Percentiles rank a stretch among this genome's conserved stretches.
Conservation (phyloP, 2,113 vertebrate genomes). For the Gavialis gangeticus region DNA sequence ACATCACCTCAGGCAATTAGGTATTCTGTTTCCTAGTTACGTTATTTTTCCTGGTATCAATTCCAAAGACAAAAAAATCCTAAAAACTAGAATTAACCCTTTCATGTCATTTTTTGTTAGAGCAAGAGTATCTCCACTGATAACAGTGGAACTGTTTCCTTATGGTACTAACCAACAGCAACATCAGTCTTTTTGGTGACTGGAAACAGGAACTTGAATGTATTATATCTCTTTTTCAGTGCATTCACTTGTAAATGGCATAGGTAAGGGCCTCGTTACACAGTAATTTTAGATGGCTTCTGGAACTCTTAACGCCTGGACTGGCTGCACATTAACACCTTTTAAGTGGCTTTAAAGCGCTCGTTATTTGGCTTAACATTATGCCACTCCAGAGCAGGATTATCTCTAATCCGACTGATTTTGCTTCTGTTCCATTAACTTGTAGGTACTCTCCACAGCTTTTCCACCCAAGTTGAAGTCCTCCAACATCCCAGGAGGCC, state of each 20-base stretch:
- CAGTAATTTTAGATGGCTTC: too few species aligned
- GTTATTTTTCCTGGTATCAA: conserved; percentile 74
- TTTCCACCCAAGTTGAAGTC: too few species aligned
- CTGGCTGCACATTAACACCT: too few species aligned
- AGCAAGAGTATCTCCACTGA: background rate
- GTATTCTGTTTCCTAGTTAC: conserved; percentile 77
- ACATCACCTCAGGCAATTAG: conserved; percentile 72
- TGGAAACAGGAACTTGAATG: background rate
- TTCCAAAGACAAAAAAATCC: conserved; percentile 61
- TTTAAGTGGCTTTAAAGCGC: too few species aligned
- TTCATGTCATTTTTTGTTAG: conserved; percentile 48
- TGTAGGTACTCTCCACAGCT: too few species aligned
- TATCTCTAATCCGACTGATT: too few species aligned
- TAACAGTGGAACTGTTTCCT: background rate
- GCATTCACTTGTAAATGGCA: background rate
- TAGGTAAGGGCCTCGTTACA: too few species aligned
- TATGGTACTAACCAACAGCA: background rate
- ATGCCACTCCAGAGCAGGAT: too few species aligned
- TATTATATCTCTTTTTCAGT: background rate
- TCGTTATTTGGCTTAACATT: too few species aligned
- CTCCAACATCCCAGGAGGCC: too few species aligned
- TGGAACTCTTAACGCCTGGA: too few species aligned
- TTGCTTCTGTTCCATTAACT: too few species aligned
- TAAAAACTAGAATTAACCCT: conserved; percentile 69
- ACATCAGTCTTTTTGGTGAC: background rate